Base-by-base conservation (phyloP, 2,113 vertebrate species). In the Ptychochromis oligacanthus region DNA sequence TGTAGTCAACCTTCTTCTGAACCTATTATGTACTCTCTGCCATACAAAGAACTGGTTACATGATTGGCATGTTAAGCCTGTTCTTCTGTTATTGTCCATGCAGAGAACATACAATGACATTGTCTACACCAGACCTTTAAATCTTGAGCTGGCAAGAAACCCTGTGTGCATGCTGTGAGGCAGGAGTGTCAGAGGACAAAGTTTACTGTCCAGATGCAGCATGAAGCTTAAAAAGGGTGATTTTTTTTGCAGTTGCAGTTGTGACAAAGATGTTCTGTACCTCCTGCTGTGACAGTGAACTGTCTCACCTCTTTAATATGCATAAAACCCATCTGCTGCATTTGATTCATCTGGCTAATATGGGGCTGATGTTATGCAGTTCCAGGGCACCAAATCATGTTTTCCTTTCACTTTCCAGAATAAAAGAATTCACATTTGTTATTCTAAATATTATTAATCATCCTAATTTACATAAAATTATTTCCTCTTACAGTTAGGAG, bases 201-300 rank as follows among this genome's bases (percentile, higher is more conserved):
- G 85, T 88, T 89, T 56, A 70, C 75, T 22, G 20, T 78, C 61
- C 36, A 70, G 74, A 88, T 88, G 62, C 79, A 79, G 62, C 52
- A 86, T 83, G 85, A 90, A 24, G 62, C 36, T 43, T 15, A n/a
- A n/a, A 24, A n/a, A 43, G 24, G 62, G 4, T 43, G 8, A 2
- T 5, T 36, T 36, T 36, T 36, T 36, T 36, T 36, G 34, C 34
- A 36, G 6, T 6, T 36, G 34, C 34, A 36, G 34, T 36, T 5
- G 34, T 36, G 34, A 36, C 34, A 36, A 36, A 36, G 34, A 40
- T 40, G 38, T 40, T 67, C 43, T 67, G 64, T 15, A 80, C 55
- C 80, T 80, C 40, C 75, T 87, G 75, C 77, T 81, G 43, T 61
- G 49, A 86, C 64, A 49, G 40, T 22, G 10, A 62, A 78, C 38